phyloP scores from a whole-genome alignment of 1,140 invertebrate species.

The Planococcus citri region DNA sequence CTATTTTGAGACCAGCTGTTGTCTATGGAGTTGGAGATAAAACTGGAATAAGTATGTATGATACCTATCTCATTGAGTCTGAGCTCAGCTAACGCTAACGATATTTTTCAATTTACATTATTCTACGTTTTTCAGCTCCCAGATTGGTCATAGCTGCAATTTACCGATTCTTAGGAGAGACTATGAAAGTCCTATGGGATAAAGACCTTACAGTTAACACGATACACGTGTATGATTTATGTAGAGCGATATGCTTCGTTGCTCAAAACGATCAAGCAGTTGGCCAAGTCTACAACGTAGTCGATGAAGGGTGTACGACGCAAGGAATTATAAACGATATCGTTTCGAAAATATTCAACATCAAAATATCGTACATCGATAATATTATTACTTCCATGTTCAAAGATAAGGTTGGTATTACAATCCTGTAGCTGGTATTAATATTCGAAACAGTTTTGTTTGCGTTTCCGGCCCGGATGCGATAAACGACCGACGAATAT shows the following conservation, averaged over 20 bases:
- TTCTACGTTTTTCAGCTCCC: constrained; percentile 45
- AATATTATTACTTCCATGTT: constrained; percentile 61
- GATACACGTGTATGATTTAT: constrained; percentile 71
- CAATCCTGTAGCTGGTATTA: no score
- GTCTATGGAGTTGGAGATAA: constrained; percentile 77
- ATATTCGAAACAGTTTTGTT: no score
- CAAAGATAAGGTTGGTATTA: constrained; percentile 42
- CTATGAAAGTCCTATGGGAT: constrained; percentile 84
- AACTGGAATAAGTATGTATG: constrained; percentile 61
- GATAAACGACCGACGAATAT: no score
- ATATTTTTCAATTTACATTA: not conserved
- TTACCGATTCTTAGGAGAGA: constrained; percentile 74
- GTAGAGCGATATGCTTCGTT: constrained; percentile 61
- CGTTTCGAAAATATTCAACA: constrained; percentile 68
- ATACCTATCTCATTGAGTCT: not conserved
- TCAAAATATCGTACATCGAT: constrained; percentile 76
- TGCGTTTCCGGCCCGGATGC: no score
- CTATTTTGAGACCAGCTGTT: constrained; percentile 67
- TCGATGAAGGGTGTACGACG: constrained; percentile 66
- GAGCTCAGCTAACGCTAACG: not conserved
- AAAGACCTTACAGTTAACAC: constrained; percentile 74
- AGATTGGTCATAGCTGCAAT: constrained; percentile 72
- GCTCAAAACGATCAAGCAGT: constrained; percentile 39
- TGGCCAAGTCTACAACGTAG: constrained; percentile 63
- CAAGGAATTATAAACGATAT: constrained; percentile 68